These are phyloP conservation scores for Schizaphis graminum DNA, from an alignment of 2,888 invertebrate genomes.

Conservation along the genomic window DNA sequence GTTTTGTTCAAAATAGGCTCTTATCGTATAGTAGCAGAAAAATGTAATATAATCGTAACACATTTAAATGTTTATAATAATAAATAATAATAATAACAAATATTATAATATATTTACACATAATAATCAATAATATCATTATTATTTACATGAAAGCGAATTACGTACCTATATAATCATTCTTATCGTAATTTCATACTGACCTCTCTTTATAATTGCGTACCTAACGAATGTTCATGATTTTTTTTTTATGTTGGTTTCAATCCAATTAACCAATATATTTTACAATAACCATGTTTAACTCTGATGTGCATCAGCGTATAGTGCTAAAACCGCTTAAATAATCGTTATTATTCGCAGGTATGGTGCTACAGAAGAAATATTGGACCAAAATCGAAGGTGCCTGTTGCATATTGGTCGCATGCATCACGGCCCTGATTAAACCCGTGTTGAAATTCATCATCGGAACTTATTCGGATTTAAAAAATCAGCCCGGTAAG, in stretches of 20 bases:
- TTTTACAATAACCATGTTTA: background rate
- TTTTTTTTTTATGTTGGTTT: background rate
- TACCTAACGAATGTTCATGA: background rate
- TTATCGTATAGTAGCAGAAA: conserved; percentile 1
- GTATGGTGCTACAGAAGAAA: conserved; percentile 16
- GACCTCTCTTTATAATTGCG: conserved; percentile 26
- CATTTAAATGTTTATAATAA: background rate
- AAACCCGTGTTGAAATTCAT: background rate
- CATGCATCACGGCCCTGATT: background rate
- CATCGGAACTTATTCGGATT: background rate
- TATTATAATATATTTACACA: background rate
- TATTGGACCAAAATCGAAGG: conserved; percentile 54
- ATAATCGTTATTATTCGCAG: conserved; percentile 10
- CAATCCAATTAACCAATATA: background rate
- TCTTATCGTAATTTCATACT: conserved; percentile 41
- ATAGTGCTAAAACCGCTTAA: background rate
- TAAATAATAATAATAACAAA: background rate
- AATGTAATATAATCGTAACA: background rate
- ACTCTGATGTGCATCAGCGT: background rate
- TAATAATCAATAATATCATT: background rate
- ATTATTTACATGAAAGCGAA: background rate
- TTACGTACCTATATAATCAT: background rate
- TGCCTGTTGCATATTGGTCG: background rate
- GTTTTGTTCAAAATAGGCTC: background rate
- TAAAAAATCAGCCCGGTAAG: background rate